Evolutionary conservation across 2,113 vertebrate genomes (phyloP).

Genomic region (Promerops cafer): DNA sequence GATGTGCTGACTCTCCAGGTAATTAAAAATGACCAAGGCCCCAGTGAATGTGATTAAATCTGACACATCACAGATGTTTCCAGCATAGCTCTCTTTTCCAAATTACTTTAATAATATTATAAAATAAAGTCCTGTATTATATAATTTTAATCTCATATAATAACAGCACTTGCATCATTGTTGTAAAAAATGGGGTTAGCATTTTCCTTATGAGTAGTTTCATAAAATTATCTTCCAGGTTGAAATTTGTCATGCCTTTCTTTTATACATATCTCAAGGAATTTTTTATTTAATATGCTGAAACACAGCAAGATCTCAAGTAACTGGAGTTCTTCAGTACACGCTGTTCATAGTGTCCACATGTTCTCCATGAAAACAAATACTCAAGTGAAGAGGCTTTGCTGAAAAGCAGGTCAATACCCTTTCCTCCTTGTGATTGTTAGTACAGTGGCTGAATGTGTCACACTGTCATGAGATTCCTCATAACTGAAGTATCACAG

Average conservation of each 20-base stretch:
- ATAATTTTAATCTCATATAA: neutral
- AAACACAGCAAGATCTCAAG: neutral
- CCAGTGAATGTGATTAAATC: constrained; percentile 44
- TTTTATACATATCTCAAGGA: neutral
- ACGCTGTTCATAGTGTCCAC: neutral
- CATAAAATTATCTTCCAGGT: neutral
- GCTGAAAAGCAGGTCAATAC: neutral
- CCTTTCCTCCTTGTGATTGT: neutral
- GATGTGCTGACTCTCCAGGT: constrained; percentile 36
- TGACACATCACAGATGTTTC: constrained; percentile 47
- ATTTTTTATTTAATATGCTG: neutral
- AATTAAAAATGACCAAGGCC: constrained; percentile 48
- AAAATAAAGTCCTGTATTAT: neutral
- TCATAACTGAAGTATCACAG: neutral
- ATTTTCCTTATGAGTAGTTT: neutral
- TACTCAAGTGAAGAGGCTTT: neutral
- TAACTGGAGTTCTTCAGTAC: neutral
- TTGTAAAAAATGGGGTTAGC: neutral
- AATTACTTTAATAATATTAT: constrained; percentile 4
- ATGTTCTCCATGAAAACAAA: neutral
- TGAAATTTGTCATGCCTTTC: neutral
- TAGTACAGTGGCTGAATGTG: neutral
- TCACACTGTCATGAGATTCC: neutral
- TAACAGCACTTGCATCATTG: neutral
- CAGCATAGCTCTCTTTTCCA: neutral